phyloP scores from a whole-genome alignment of 1,140 invertebrate species.

The Drosophila sp. region DNA sequence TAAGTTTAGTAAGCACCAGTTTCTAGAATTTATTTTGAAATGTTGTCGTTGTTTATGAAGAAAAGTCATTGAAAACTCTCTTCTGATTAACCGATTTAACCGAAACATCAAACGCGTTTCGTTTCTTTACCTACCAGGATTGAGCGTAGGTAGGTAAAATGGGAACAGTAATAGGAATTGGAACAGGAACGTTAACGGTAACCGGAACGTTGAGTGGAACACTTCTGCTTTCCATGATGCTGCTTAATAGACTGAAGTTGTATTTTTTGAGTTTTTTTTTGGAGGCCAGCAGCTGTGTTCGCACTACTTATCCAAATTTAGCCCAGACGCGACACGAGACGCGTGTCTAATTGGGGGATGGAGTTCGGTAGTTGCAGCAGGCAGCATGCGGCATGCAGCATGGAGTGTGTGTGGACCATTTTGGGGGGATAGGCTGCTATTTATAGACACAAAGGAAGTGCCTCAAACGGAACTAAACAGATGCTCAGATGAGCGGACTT shows the following conservation, averaged over 20 bases:
- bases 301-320: conserved; percentile 44
- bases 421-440: conserved; percentile 11
- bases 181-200: too few relatives aligned
- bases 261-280: conserved; percentile 1
- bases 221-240: conserved; percentile 72
- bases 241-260: conserved; percentile 31
- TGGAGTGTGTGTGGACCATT: conserved; percentile 11
- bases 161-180: conserved; percentile 2
- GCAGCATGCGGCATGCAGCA: too few relatives aligned
- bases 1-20: too few relatives aligned
- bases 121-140: conserved; percentile 54
- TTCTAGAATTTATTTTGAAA: too few relatives aligned
- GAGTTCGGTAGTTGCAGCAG: not conserved
- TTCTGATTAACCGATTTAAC: too few relatives aligned
- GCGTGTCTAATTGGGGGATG: conserved; percentile 41
- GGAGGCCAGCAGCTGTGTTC: conserved; percentile 20
- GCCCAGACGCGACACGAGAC: conserved; percentile 41
- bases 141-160: conserved; percentile 63
- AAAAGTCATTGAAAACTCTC: too few relatives aligned
- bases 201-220: not conserved
- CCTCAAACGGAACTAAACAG: conserved; percentile 60
- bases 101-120: too few relatives aligned
- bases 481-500: not conserved
- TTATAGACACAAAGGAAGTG: conserved; percentile 61
- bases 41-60: too few relatives aligned